Percentiles rank a stretch among this genome's conserved stretches.
These are phyloP conservation scores for Fulica atra DNA, from an alignment of 2,113 vertebrate species.

Conservation along the genomic window DNA sequence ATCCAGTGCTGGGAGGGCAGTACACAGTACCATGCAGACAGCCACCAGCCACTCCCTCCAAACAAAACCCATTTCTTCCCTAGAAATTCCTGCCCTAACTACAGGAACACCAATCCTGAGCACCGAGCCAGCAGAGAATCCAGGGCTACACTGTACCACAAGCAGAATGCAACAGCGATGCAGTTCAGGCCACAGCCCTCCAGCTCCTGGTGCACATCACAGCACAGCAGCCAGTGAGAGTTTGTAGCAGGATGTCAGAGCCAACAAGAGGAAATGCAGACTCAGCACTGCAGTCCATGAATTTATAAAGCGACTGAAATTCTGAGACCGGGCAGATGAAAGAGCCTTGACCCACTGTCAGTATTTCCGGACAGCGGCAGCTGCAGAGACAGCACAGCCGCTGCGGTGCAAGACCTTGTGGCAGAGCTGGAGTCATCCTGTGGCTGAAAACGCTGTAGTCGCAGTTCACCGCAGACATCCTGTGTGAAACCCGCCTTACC, in stretches of 20 bases:
- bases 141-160: background rate
- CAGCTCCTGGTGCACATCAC: background rate
- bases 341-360: background rate
- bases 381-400: background rate
- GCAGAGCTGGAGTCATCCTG: background rate
- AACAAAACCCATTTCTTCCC: background rate
- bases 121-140: background rate
- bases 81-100: background rate
- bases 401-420: background rate
- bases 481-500: background rate
- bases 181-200: background rate
- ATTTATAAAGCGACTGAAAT: background rate
- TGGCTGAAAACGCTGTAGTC: background rate
- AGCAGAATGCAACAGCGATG: fast-evolving
- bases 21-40: background rate
- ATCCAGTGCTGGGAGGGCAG: background rate
- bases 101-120: fast-evolving
- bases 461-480: background rate
- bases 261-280: background rate
- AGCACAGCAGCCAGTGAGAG: background rate
- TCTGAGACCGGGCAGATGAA: background rate
- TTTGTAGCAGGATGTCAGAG: background rate
- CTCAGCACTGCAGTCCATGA: background rate
- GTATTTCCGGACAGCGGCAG: background rate
- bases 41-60: fast-evolving